Conservation (phyloP, 2,797 vertebrate species). For the Cheirogaleus major region DNA sequence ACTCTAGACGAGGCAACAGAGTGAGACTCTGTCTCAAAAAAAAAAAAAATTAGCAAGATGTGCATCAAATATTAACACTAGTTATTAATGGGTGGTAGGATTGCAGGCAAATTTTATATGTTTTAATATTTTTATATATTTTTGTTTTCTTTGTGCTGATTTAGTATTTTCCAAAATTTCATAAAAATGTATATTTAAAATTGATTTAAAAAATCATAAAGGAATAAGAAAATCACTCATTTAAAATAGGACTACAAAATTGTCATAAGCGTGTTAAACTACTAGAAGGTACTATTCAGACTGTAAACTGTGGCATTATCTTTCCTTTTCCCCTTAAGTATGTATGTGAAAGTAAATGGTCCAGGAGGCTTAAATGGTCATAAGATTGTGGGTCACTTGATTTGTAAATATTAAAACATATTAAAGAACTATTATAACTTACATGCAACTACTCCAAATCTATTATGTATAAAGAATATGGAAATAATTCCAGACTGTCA, state of each 20-base stretch:
- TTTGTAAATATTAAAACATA: slow-evolving; percentile 13
- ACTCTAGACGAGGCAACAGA: too few relatives aligned
- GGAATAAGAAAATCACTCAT: slow-evolving; percentile 10
- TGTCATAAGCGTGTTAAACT: not conserved
- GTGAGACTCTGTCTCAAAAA: too few relatives aligned
- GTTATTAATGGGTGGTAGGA: not conserved
- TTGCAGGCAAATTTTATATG: not conserved
- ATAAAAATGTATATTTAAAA: slow-evolving; percentile 22
- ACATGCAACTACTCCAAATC: not conserved
- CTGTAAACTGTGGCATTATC: not conserved
- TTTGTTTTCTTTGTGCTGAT: not conserved
- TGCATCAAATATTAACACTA: slow-evolving; percentile 3
- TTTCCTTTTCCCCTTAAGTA: slow-evolving; percentile 6
- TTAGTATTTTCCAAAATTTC: not conserved
- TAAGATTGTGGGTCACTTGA: not conserved
- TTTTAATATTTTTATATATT: slow-evolving; percentile 18
- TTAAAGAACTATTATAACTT: not conserved
- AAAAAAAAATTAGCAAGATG: slow-evolving; percentile 35
- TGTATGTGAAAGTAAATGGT: not conserved
- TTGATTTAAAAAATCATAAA: not conserved
- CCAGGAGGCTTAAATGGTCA: not conserved
- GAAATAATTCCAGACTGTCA: not conserved
- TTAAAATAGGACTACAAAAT: not conserved
- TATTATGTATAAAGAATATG: not conserved
- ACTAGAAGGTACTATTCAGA: not conserved